Base-by-base conservation (phyloP, 2,888 invertebrate genomes). In the Anthophora plumipes region DNA sequence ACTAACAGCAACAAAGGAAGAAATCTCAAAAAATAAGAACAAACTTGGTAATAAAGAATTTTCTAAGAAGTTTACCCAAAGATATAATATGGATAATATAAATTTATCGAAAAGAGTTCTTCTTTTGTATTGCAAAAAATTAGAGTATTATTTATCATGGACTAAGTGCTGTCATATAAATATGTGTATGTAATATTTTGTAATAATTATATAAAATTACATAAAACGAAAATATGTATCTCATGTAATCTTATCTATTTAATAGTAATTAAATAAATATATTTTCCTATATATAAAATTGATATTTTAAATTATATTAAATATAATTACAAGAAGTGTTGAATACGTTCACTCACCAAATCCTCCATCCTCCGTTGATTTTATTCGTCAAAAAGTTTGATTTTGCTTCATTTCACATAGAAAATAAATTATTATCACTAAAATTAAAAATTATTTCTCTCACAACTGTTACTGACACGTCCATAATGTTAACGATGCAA, bases 111-210 rank as follows among this genome's bases (percentile, higher is more conserved):
- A 94, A 64, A 94, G 93, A 60, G 95, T 94, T 91, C 59, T 86
- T n/a, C 89, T 96, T 9, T 94, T 94, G 75, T 93, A 94, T 84
- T 90, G 95, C 0, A 96, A 96, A 90, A 97, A 97, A 94, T 89
- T 97, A 1, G 96, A 97, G 90, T 97, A 95, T 93, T 96, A 96
- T 93, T 92, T 97, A 78, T 95, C 96, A 0, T 97, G 94, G 94
- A 92, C 95, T 46, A 95, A 95, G 83, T 87, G 68, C 41, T 81
- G 84, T 9, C 25, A 67, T 48, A 5, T 59, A 64, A 52, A 54
- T 37, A 57, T 11, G 12, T 43, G 11, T 25, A 60, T 1, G 14
- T 70, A 25, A 77, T 59, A 43, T 22, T 52, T n/a, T 14, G 43
- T 48, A 22, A 43, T 61, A 43, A 54, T 37, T 43, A 14, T 72